phyloP scores from a whole-genome alignment of 2,797 vertebrate species.

The Alcedo atthis region DNA sequence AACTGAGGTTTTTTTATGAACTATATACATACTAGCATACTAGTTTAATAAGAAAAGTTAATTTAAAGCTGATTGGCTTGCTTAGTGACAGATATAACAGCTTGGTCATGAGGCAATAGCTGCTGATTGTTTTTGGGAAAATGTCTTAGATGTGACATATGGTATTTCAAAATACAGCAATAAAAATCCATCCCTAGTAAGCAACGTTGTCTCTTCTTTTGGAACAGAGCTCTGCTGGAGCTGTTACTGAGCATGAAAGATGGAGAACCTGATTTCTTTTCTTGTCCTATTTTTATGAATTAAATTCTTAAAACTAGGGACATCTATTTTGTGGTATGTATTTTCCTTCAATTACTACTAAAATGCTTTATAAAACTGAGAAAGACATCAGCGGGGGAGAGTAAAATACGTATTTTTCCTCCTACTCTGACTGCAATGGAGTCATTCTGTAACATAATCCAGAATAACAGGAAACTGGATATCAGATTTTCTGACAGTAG shows the following conservation, averaged over 20 bases:
- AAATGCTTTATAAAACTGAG: not conserved
- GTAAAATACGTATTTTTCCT: not conserved
- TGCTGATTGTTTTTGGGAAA: not conserved
- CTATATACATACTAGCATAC: not conserved
- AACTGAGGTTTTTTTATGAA: not conserved
- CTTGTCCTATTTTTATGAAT: not conserved
- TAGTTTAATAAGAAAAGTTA: not conserved
- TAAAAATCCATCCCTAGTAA: not conserved
- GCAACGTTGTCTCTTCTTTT: not conserved
- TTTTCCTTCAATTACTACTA: not conserved
- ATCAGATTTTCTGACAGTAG: not conserved
- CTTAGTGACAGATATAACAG: not conserved
- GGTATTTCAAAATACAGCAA: not conserved
- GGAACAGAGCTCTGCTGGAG: not conserved
- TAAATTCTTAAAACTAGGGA: not conserved
- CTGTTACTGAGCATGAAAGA: not conserved
- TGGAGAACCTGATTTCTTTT: not conserved
- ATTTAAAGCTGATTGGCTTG: not conserved
- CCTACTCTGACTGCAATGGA: not conserved
- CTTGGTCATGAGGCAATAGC: not conserved
- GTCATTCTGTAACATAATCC: not conserved
- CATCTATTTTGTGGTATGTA: accelerated
- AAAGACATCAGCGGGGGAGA: not conserved
- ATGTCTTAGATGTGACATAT: not conserved
- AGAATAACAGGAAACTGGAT: not conserved